Evolutionary conservation across 1,140 invertebrate genomes (phyloP).

Genomic region (Solenopsis fugax): DNA sequence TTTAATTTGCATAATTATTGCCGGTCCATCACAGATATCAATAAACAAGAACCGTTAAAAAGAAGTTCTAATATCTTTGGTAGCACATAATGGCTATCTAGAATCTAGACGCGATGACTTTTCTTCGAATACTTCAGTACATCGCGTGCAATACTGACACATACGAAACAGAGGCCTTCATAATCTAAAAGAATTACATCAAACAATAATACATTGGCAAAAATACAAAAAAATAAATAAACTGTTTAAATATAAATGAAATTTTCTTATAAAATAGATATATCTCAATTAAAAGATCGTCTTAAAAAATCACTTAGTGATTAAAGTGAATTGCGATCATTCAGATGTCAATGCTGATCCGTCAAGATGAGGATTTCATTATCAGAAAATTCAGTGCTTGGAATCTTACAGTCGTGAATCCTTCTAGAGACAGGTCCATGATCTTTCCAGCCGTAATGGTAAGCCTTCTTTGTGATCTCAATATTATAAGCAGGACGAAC

Average conservation of each 20-base stretch:
- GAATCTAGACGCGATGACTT: neutral
- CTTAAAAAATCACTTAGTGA: neutral
- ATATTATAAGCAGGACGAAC: slow-evolving; percentile 61
- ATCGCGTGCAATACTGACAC: slow-evolving; percentile 56
- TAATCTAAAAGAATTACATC: slow-evolving; percentile 52
- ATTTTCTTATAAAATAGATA: neutral
- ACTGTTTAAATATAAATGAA: neutral
- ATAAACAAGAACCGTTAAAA: slow-evolving; percentile 2
- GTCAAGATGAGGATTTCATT: neutral
- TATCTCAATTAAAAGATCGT: neutral
- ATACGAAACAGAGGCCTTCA: slow-evolving; percentile 64
- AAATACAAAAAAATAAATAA: neutral
- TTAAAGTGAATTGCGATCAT: neutral
- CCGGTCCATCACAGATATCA: neutral
- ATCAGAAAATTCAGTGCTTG: neutral
- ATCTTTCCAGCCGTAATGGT: slow-evolving; percentile 68
- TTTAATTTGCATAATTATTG: slow-evolving; percentile 8
- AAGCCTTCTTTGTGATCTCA: slow-evolving; percentile 65
- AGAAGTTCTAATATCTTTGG: slow-evolving; percentile 10
- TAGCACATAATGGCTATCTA: neutral
- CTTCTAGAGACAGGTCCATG: slow-evolving; percentile 59
- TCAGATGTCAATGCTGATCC: neutral
- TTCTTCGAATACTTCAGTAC: slow-evolving; percentile 17
- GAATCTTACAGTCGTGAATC: slow-evolving; percentile 65
- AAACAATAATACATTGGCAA: neutral